These are phyloP conservation scores for Drosophila arawakana DNA, from an alignment of 1,140 invertebrate genomes.

Conservation along the genomic window DNA sequence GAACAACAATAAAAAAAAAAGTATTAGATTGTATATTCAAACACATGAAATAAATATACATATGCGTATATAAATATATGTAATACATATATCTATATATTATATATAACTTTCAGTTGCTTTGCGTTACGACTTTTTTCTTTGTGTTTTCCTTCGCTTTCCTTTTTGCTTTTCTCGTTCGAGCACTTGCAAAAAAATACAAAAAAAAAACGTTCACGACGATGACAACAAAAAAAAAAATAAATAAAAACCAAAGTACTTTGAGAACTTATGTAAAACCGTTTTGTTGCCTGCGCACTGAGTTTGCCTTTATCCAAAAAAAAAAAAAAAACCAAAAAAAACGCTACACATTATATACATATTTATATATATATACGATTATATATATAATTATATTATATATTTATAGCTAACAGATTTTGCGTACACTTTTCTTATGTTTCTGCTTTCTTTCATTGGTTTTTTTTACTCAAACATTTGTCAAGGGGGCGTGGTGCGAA, in stretches of 20 bases:
- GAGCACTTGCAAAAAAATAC: slow-evolving; percentile 39
- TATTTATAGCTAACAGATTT: slow-evolving; percentile 20
- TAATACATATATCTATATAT: slow-evolving; percentile 4
- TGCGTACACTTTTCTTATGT: slow-evolving; percentile 7
- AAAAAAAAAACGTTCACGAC: slow-evolving; percentile 37
- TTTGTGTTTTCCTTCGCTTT: slow-evolving; percentile 1
- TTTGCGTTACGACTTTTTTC: slow-evolving; percentile 6
- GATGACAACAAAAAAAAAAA: slow-evolving; percentile 23
- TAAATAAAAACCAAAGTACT: slow-evolving; percentile 41
- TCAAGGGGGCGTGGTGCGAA: not conserved
- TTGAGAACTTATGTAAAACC: slow-evolving; percentile 75
- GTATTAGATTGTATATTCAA: slow-evolving; percentile 22
- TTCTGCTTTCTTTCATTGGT: slow-evolving; percentile 1
- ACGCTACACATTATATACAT: not conserved
- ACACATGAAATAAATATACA: slow-evolving; percentile 7
- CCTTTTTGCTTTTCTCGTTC: slow-evolving; percentile 25
- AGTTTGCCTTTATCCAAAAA: slow-evolving; percentile 3
- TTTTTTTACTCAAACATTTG: not conserved
- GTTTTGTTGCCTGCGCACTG: slow-evolving; percentile 53
- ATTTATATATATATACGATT: slow-evolving; percentile 10
- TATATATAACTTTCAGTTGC: not conserved
- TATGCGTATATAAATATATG: slow-evolving; percentile 13
- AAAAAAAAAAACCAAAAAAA: no score
- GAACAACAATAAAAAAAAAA: slow-evolving; percentile 33
- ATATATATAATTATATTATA: slow-evolving; percentile 3